phyloP scores from a whole-genome alignment of 2,797 vertebrate genomes.

The Xiphophorus birchmanni region DNA sequence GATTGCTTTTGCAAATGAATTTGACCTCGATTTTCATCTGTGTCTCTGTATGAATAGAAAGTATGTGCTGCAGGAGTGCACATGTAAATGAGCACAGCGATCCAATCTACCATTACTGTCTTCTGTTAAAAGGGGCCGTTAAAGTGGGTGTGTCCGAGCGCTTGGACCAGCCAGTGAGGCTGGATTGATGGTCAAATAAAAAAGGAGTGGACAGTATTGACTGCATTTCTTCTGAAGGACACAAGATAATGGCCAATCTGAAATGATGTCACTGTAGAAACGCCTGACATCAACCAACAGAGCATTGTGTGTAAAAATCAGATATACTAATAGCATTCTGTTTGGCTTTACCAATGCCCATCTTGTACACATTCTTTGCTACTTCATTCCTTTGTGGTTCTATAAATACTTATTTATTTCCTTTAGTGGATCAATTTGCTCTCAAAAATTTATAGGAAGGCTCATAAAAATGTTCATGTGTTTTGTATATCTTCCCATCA shows the following conservation, averaged over 20 bases:
- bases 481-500: neutral
- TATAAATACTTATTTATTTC: neutral
- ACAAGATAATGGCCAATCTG: neutral
- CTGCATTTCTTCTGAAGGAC: constrained; percentile 25
- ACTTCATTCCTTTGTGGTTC: neutral
- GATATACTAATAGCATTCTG: neutral
- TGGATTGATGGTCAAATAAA: constrained; percentile 32
- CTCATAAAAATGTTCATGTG: neutral
- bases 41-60: neutral
- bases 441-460: neutral
- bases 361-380: neutral
- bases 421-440: neutral
- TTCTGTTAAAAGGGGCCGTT: constrained; percentile 30
- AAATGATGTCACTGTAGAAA: constrained; percentile 7
- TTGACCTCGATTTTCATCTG: constrained; percentile 29
- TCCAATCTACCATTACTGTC: constrained; percentile 22
- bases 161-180: constrained; percentile 34
- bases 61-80: neutral
- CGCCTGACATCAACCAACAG: neutral
- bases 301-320: neutral
- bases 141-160: constrained; percentile 43
- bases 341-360: neutral
- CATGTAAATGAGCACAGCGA: constrained; percentile 14
- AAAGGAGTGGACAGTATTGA: constrained; percentile 24
- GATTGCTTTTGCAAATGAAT: constrained; percentile 49